Evolutionary conservation across 1,140 invertebrate genomes (phyloP), one percentile per base, ranked within the genome.

Genomic region (Vanessa tameamea): DNA sequence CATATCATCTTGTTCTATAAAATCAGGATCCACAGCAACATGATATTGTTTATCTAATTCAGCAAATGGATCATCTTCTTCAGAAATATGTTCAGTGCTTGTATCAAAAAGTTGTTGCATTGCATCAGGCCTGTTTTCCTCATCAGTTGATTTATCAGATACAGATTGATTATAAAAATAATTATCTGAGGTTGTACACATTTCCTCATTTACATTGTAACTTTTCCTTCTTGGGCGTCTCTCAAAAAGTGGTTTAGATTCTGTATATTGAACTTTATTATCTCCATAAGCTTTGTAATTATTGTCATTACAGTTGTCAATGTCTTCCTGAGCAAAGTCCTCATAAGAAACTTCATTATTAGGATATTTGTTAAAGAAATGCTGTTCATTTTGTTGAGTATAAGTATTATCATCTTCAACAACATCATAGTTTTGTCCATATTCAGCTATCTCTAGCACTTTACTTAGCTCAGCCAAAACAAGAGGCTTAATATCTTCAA

Each of bases 401-500:
- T 43, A 64, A 69, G 50, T 51, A 37, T 37, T 50, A 63, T 82
- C 70, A 51, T 83, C 77, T 37, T 85, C 83, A 47, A 51, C 67
- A 23, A 75, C 26, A 61, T 79, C 64, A 65, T 75, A 77, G 65
- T 59, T 78, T 47, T 82, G 81, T 23, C 89, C 85, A 82, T 80
- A 80, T 57, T 92, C 87, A 81, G 85, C 82, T 31, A 92, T 69
- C 72, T 90, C 85, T 15, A 92, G 79, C 8, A 89, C 86, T 79
- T 88, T 92, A 72, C 77, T 88, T 2, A 92, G 75, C 74, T 91
- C 90, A 47, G 88, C 89, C 85, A 92, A 84, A 6, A 92, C 89
- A 72, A 92, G 79, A n/a, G 91, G 91, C 68, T 91, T 92, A 59
- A 92, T 89, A 73, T 92, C 90, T 82, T 91, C 89, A 63, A 92